phyloP scores from a whole-genome alignment of 2,888 invertebrate species.

The Steinernema scapterisci region DNA sequence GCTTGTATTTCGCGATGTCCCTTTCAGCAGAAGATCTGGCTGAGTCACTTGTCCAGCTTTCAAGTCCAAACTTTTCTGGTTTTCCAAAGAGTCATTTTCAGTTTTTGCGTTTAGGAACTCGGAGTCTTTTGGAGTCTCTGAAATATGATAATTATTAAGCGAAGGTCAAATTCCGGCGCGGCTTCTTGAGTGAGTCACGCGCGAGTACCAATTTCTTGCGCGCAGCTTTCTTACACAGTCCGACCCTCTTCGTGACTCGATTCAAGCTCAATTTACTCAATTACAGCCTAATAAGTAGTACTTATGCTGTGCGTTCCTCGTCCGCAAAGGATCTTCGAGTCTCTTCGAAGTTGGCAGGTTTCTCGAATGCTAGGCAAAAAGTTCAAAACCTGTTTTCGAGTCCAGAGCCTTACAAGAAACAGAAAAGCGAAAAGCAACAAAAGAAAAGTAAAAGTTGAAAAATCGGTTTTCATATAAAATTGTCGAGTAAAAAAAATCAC shows the following conservation, averaged over 20 bases:
- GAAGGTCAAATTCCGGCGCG: constrained; percentile 19
- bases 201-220: constrained; percentile 17
- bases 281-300: background rate
- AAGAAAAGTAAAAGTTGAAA: background rate
- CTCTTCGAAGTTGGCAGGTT: background rate
- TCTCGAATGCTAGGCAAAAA: background rate
- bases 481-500: background rate
- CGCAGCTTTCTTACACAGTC: background rate
- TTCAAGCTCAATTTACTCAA: constrained; percentile 25
- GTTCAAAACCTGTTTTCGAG: background rate
- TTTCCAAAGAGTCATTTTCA: background rate
- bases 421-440: constrained; percentile 1
- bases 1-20: background rate
- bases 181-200: constrained; percentile 31
- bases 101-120: background rate
- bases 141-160: constrained; percentile 6
- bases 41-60: background rate
- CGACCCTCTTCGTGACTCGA: background rate
- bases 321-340: background rate
- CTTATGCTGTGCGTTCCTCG: background rate
- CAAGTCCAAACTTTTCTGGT: too few species aligned
- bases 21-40: background rate
- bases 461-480: background rate
- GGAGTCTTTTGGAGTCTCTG: background rate
- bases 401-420: background rate